Conservation (phyloP, 2,113 vertebrate species). For the Nipponia nippon region DNA sequence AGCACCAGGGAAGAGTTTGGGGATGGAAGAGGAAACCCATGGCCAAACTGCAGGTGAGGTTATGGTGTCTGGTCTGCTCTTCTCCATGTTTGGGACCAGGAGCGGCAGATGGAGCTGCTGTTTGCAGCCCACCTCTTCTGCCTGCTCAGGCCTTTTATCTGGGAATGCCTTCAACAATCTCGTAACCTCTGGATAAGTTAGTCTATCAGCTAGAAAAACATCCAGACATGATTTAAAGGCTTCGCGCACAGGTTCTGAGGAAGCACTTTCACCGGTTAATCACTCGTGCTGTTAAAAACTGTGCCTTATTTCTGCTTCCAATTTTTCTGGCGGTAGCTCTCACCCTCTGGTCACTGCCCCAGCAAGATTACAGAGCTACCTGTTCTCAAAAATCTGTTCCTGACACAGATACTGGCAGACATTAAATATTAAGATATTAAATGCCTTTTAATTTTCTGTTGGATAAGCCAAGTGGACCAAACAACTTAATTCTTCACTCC, state of each 20-base stretch:
- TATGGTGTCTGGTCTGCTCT: neutral
- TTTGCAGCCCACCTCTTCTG: neutral
- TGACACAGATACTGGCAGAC: neutral
- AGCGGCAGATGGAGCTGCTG: neutral
- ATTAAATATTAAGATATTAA: neutral
- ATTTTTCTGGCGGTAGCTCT: neutral
- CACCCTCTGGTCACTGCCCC: neutral
- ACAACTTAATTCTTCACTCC: neutral
- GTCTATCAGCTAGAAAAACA: neutral
- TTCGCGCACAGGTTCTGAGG: accelerated
- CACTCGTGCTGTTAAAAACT: neutral
- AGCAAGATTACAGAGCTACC: neutral
- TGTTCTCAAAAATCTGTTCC: neutral
- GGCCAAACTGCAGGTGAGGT: neutral
- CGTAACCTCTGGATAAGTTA: neutral
- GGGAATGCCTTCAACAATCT: neutral
- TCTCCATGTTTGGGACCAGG: neutral
- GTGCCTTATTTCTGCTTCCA: neutral
- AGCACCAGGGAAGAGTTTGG: neutral
- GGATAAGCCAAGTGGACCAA: neutral
- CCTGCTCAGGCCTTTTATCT: neutral
- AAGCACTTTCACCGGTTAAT: neutral
- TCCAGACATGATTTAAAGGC: neutral
- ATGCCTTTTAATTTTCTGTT: neutral
- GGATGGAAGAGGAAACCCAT: neutral